Evolutionary conservation across 2,797 vertebrate species (phyloP).

Genomic region (Miichthys miiuy): DNA sequence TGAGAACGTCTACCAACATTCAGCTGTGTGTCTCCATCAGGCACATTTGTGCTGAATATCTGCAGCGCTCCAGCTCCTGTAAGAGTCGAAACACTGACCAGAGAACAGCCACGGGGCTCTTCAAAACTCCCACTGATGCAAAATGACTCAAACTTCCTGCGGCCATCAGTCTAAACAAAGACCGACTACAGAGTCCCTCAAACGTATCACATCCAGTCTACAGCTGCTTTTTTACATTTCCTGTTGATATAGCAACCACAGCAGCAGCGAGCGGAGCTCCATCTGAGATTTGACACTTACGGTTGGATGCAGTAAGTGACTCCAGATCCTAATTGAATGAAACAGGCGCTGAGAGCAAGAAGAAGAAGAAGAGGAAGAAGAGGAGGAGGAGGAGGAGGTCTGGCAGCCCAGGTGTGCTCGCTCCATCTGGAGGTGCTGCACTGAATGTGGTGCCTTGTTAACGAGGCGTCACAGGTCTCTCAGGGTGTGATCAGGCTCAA

Average conservation of each 20-base stretch:
- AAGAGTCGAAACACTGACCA: not conserved
- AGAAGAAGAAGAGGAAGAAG: not conserved
- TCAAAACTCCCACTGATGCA: conserved; percentile 41
- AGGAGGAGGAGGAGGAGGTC: not conserved
- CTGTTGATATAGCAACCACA: conserved; percentile 4
- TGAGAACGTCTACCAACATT: too few species aligned
- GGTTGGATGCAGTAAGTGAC: conserved; percentile 58
- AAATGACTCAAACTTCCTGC: conserved; percentile 33
- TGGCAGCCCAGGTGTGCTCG: conserved; percentile 39
- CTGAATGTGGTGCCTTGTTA: conserved; percentile 17
- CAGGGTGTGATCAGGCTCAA: conserved; percentile 32
- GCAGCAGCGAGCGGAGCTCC: not conserved
- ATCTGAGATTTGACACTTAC: conserved; percentile 45
- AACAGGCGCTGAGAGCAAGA: not conserved
- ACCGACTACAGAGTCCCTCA: not conserved
- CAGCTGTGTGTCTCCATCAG: not conserved
- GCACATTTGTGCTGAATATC: too few species aligned
- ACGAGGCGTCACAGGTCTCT: not conserved
- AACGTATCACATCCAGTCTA: not conserved
- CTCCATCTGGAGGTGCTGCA: conserved; percentile 52
- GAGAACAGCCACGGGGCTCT: conserved; percentile 6
- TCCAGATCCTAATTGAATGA: conserved; percentile 71
- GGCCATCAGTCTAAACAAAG: conserved; percentile 2
- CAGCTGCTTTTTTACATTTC: not conserved
- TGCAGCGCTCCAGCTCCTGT: not conserved